Conservation (phyloP, 2,113 vertebrate species). For the Dasyurus viverrinus region DNA sequence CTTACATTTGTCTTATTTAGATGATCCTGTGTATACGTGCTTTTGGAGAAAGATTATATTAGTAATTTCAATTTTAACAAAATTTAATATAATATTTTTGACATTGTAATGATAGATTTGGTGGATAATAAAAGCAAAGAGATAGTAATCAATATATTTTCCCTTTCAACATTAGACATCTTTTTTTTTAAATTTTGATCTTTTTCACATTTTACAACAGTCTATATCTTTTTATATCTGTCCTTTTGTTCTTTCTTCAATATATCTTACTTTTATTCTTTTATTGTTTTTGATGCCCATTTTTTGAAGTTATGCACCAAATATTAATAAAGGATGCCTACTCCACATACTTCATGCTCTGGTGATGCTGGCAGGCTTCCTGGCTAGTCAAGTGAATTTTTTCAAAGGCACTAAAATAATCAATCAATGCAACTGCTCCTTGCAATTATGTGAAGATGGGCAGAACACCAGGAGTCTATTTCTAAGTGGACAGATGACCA, state of each 20-base stretch:
- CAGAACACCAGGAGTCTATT: not conserved
- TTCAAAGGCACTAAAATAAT: not conserved
- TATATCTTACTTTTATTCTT: not conserved
- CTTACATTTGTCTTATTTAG: not conserved
- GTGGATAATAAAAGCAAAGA: not conserved
- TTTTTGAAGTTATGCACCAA: not conserved
- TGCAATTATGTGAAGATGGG: not conserved
- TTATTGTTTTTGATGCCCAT: not conserved
- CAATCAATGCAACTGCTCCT: not conserved
- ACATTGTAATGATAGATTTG: not conserved
- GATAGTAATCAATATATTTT: not conserved
- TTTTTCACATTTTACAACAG: not conserved
- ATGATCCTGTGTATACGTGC: not conserved
- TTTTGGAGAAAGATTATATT: not conserved
- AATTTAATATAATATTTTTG: not conserved
- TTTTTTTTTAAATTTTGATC: not conserved
- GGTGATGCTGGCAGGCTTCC: not conserved
- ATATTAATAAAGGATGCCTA: not conserved
- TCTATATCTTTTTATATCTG: not conserved
- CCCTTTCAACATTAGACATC: not conserved
- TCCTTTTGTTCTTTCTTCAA: not conserved
- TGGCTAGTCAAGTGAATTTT: not conserved
- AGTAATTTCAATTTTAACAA: not conserved
- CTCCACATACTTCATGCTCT: not conserved
- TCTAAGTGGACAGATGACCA: not conserved